phyloP scores from a whole-genome alignment of 2,113 vertebrate genomes.

The Todiramphus saurophagus region DNA sequence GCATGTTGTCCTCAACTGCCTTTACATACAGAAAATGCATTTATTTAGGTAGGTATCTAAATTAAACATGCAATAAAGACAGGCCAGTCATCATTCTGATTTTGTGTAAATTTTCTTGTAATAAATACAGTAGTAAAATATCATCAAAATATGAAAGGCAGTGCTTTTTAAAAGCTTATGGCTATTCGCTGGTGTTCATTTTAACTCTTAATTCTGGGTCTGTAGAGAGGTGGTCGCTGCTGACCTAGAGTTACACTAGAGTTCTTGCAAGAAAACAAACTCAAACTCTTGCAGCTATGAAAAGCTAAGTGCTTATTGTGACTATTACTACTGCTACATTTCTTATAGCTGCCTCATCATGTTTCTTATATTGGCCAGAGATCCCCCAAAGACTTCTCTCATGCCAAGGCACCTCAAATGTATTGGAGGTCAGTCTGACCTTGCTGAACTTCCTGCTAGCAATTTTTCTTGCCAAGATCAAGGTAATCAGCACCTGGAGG shows the following conservation, averaged over 20 bases:
- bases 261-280: not conserved
- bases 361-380: not conserved
- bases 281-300: not conserved
- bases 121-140: not conserved
- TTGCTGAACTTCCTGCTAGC: slow-evolving; percentile 2
- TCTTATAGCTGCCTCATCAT: not conserved
- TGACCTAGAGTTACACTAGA: not conserved
- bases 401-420: not conserved
- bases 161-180: not conserved
- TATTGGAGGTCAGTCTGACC: not conserved
- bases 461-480: slow-evolving; percentile 29
- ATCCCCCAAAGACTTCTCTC: slow-evolving; percentile 5
- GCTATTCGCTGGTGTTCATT: not conserved
- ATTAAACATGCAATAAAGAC: not conserved
- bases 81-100: not conserved
- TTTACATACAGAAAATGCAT: not conserved
- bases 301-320: not conserved
- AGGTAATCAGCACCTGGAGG: not conserved
- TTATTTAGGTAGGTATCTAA: not conserved
- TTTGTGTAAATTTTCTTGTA: not conserved
- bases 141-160: not conserved
- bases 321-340: not conserved
- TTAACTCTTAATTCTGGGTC: not conserved
- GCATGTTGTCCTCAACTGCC: not conserved
- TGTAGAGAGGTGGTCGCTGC: not conserved